These are phyloP conservation scores for Piliocolobus tephrosceles DNA, from an alignment of 2,113 vertebrate species.

Conservation along the genomic window DNA sequence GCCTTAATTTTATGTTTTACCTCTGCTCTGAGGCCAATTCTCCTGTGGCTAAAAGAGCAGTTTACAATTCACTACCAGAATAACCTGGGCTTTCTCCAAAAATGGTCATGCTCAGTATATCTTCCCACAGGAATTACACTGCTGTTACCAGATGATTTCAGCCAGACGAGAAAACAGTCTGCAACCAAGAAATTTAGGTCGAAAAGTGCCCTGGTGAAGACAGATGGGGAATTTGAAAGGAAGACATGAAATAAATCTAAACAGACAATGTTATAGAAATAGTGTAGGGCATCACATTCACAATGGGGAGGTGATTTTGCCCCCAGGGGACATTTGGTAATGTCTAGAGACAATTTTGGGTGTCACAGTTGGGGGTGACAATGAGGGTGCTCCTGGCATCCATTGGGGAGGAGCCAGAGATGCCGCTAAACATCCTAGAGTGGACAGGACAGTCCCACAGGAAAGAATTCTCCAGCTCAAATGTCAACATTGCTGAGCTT, in stretches of 20 bases:
- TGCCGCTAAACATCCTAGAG: rapidly evolving
- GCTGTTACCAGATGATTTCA: neutral
- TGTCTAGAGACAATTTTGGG: neutral
- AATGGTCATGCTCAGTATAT: rapidly evolving
- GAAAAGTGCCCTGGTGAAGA: neutral
- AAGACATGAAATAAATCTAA: neutral
- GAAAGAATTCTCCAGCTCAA: neutral
- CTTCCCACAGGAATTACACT: neutral
- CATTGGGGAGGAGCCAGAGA: neutral
- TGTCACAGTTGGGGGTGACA: neutral
- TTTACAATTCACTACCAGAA: neutral
- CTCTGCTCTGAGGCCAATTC: neutral
- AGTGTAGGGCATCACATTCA: rapidly evolving
- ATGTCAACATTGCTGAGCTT: rapidly evolving
- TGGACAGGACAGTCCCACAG: neutral
- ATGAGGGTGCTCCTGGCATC: too few relatives aligned
- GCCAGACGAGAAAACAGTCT: neutral
- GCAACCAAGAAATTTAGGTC: too few relatives aligned
- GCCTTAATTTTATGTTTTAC: neutral
- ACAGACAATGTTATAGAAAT: rapidly evolving
- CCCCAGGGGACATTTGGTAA: neutral
- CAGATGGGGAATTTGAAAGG: neutral
- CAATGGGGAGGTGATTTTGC: neutral
- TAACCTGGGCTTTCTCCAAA: neutral
- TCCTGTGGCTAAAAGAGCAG: neutral